Base-by-base conservation (phyloP, 2,888 invertebrate genomes). In the Vandiemenella viatica region DNA sequence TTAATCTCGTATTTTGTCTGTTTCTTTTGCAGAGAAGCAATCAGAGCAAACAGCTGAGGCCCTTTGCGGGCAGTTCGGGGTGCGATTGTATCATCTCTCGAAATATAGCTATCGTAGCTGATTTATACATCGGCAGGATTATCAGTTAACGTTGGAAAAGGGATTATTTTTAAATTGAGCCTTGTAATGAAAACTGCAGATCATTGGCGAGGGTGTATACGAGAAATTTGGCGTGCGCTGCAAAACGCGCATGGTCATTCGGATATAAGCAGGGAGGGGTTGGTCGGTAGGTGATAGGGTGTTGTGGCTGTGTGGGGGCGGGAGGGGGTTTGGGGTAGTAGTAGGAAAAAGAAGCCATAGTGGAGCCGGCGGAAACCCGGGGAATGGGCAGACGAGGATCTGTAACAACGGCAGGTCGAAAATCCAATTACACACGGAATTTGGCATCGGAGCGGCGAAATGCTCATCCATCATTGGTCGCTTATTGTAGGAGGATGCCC, bases 401-500 rank as follows among this genome's bases (percentile, higher is more conserved):
- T 44, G 32, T 48, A 48, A 48, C 44, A 48, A 48, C 42, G 43
- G 43, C 37, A 38, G 38, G 38, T 48, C 48, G 37, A 44, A 43
- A 44, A 48, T 48, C 48, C 48, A 48, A 44, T 48, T 48, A 48
- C 43, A 38, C 42, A 38, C 37, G 32, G 48, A 44, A 48, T 44
- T 48, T 48, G 22, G 44, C 38, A 47, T 32, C 47, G 43, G 32
- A 22, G 43, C n/a, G n/a, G n/a, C n/a, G n/a, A n/a, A n/a, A n/a
- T n/a, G n/a, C 32, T 10, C 10, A 32, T 32, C 32, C n/a, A 32
- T 32, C 32, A 32, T 32, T 32, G 32, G 10, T 32, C 10, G 32
- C 13, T 13, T 4, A 32, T 32, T 32, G 32, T 32, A n/a, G n/a
- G 3, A 13, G 32, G n/a, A n/a, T n/a, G n/a, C n/a, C n/a, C n/a